Evolutionary conservation across 2,113 vertebrate genomes (phyloP).

Genomic region (Phaetusa simplex): DNA sequence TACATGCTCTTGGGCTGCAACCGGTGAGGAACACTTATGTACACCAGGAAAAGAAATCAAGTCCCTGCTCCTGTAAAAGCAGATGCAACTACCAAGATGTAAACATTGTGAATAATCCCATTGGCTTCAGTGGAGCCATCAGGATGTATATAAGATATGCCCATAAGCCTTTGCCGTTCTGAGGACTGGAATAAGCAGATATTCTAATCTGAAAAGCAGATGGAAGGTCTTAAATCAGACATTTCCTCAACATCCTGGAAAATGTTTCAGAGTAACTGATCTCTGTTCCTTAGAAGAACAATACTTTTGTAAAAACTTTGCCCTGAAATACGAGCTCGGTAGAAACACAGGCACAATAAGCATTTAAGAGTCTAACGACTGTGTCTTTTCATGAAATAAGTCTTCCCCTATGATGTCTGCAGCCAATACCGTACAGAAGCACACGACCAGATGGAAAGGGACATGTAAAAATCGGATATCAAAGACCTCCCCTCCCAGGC

Average conservation of each 20-base stretch:
- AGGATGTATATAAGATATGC: not conserved
- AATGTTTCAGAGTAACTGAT: not conserved
- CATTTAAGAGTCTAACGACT: not conserved
- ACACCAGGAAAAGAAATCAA: not conserved
- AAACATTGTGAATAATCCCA: not conserved
- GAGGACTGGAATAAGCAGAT: not conserved
- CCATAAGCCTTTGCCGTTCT: not conserved
- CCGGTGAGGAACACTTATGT: not conserved
- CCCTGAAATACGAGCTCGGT: not conserved
- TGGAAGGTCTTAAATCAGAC: not conserved
- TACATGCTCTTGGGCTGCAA: not conserved
- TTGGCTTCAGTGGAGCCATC: not conserved
- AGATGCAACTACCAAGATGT: not conserved
- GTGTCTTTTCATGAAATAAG: not conserved
- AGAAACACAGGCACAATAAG: not conserved
- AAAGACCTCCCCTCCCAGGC: not conserved
- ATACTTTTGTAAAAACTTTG: not conserved
- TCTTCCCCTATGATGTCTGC: not conserved
- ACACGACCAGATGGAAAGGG: not conserved
- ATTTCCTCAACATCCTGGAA: not conserved
- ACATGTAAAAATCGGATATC: not conserved
- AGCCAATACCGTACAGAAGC: not conserved
- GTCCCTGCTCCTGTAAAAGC: not conserved
- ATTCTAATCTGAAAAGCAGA: not conserved
- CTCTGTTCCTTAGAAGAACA: not conserved